These are phyloP conservation scores for Echinarachnius parma DNA, from an alignment of 53 echinoderm and acorn worm species.

Conservation along the genomic window DNA sequence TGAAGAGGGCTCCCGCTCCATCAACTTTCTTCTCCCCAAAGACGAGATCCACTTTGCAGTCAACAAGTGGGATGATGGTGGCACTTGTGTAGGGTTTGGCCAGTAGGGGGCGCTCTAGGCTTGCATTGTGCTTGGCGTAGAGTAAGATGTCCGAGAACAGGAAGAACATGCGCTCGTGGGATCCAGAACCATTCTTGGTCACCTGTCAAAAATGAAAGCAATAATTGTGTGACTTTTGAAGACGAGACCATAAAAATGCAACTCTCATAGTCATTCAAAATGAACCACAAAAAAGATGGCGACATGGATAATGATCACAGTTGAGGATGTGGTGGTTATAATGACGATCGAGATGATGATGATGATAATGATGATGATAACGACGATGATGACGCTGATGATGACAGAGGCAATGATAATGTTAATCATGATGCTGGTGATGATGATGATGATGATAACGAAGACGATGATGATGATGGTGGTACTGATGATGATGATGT, in stretches of 20 bases:
- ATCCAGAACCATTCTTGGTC: constrained; percentile 73
- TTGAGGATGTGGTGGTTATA: no score
- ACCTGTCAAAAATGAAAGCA: constrained; percentile 48
- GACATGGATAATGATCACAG: neutral
- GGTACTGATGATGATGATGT: no score
- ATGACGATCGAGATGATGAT: no score
- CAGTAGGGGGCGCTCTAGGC: constrained; percentile 63
- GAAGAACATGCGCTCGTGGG: constrained; percentile 92
- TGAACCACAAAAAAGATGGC: no score
- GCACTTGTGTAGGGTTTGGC: constrained; percentile 67
- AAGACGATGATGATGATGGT: no score
- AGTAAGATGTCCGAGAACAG: constrained; percentile 83
- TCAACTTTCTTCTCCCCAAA: constrained; percentile 76
- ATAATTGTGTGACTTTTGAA: neutral
- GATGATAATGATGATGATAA: no score
- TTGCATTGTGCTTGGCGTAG: constrained; percentile 78
- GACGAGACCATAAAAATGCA: no score
- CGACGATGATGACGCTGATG: no score
- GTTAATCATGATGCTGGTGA: no score
- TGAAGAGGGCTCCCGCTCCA: constrained; percentile 84
- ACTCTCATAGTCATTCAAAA: neutral
- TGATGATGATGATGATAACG: no score
- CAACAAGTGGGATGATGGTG: constrained; percentile 52
- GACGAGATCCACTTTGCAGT: constrained; percentile 70
- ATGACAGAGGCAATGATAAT: no score